Percentiles rank a stretch among this genome's conserved stretches.
These are phyloP conservation scores for Aphrophora alni DNA, from an alignment of 2,888 invertebrate species.

Conservation along the genomic window DNA sequence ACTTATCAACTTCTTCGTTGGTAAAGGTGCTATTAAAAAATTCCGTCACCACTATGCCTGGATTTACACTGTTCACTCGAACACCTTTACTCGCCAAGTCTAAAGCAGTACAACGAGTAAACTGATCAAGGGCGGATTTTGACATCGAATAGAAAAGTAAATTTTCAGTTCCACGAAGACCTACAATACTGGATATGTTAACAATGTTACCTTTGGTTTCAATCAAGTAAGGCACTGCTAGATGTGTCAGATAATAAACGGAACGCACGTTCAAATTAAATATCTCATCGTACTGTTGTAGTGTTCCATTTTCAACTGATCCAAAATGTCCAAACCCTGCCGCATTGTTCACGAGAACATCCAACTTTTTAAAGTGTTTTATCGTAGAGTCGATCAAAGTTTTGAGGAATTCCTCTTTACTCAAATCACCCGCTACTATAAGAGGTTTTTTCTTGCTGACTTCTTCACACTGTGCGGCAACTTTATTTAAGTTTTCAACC, in stretches of 20 bases:
- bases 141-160: slow-evolving; percentile 92
- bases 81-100: slow-evolving; percentile 84
- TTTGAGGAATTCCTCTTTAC: no score
- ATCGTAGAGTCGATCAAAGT: no score
- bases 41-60: slow-evolving; percentile 93
- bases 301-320: slow-evolving; percentile 80
- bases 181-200: slow-evolving; percentile 94
- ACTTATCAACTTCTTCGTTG: slow-evolving; percentile 79
- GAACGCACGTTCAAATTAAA: slow-evolving; percentile 91
- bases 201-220: slow-evolving; percentile 94
- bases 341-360: no score
- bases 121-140: slow-evolving; percentile 93
- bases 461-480: slow-evolving; percentile 64
- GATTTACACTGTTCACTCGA: slow-evolving; percentile 90
- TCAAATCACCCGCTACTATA: no score
- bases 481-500: slow-evolving; percentile 68
- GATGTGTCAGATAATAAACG: slow-evolving; percentile 81
- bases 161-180: slow-evolving; percentile 87
- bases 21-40: slow-evolving; percentile 86
- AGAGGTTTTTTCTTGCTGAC: slow-evolving; percentile 60
- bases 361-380: no score
- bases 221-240: slow-evolving; percentile 89
- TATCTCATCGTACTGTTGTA: slow-evolving; percentile 87
- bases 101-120: slow-evolving; percentile 90
- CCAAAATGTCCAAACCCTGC: slow-evolving; percentile 87